Percentiles rank a stretch among this genome's conserved stretches.
phyloP scores from a whole-genome alignment of 2,113 vertebrate genomes.

The Psilopsiagon aymara region DNA sequence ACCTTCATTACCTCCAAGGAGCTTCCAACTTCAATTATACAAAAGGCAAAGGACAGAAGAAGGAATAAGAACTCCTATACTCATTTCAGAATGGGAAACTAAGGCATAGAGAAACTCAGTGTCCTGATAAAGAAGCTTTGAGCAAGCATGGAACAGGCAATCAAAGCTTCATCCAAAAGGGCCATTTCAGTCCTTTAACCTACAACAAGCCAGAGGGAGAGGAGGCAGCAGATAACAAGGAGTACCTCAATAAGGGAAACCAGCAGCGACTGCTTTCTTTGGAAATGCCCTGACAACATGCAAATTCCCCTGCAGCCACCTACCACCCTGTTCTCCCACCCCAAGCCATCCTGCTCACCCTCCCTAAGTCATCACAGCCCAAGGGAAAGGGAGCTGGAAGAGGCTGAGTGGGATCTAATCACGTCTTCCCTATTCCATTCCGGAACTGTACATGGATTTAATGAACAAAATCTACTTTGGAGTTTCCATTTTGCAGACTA shows the following conservation, averaged over 20 bases:
- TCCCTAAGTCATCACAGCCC: not conserved
- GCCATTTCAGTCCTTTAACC: not conserved
- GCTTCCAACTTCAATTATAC: not conserved
- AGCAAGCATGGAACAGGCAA: not conserved
- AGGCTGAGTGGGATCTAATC: not conserved
- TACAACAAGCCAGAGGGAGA: not conserved
- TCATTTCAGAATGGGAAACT: not conserved
- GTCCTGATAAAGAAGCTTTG: not conserved
- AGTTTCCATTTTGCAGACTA: not conserved
- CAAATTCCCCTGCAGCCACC: not conserved
- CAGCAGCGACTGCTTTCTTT: too few relatives aligned
- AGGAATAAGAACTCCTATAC: not conserved
- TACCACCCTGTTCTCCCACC: not conserved
- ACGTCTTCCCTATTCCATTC: not conserved
- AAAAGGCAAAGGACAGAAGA: not conserved
- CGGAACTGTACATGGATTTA: not conserved
- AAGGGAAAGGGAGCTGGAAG: not conserved
- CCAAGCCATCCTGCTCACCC: not conserved
- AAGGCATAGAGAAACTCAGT: not conserved
- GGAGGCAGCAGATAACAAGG: not conserved
- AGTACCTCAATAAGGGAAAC: not conserved
- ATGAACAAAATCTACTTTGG: not conserved
- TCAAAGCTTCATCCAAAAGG: not conserved
- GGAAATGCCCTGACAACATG: not conserved
- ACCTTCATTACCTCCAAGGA: not conserved